Percentiles rank a stretch among this genome's conserved stretches.
phyloP scores from a whole-genome alignment of 2,888 invertebrate genomes.

The Syrphus vitripennis region DNA sequence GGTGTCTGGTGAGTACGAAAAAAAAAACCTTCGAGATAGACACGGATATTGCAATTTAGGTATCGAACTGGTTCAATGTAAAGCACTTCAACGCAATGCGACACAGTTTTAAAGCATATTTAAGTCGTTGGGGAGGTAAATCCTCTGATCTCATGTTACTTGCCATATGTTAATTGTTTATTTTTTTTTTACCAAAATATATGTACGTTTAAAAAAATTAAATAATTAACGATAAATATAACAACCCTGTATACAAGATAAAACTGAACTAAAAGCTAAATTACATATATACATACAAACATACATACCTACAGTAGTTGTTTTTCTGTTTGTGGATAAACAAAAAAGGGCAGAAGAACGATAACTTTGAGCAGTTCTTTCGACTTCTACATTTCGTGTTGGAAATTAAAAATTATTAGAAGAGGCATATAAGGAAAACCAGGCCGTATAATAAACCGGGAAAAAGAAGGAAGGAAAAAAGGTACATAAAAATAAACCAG shows the following conservation, averaged over 20 bases:
- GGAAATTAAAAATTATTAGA: conserved; percentile 5
- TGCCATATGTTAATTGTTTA: too few species aligned
- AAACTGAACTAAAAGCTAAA: background rate
- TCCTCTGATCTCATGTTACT: too few species aligned
- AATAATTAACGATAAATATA: background rate
- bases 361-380: background rate
- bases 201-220: background rate
- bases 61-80: too few species aligned
- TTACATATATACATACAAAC: too few species aligned
- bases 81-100: too few species aligned
- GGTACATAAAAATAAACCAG: conserved; percentile 51
- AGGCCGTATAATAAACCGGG: conserved; percentile 38
- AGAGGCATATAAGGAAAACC: background rate
- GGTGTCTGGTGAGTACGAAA: too few species aligned
- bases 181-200: too few species aligned
- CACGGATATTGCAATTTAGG: too few species aligned
- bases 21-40: too few species aligned
- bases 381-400: background rate
- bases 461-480: conserved; percentile 24
- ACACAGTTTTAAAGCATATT: too few species aligned
- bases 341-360: background rate
- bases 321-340: background rate
- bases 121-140: too few species aligned
- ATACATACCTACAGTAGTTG: background rate
- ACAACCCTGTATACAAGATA: background rate